Evolutionary conservation across 2,888 invertebrate species (phyloP).

Genomic region (Bimastos eiseni): DNA sequence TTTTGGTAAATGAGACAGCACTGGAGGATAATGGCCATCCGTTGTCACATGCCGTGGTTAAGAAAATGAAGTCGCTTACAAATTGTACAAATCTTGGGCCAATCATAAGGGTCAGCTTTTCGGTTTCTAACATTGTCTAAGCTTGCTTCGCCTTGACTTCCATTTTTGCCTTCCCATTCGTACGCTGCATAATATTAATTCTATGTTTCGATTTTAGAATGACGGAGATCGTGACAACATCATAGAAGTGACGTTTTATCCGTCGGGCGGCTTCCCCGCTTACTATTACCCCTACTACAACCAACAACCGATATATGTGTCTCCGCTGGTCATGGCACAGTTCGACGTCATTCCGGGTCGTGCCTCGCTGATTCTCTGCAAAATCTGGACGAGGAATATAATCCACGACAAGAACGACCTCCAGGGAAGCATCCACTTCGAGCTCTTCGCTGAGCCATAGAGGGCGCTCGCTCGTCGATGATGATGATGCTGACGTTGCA

Average conservation of each 20-base stretch:
- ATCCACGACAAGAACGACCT: neutral
- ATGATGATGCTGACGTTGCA: neutral
- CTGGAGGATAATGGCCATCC: too few species aligned
- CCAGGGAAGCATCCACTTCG: constrained; percentile 7
- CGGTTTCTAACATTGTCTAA: too few species aligned
- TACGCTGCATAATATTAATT: too few species aligned
- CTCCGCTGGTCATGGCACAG: neutral
- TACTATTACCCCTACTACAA: constrained; percentile 16
- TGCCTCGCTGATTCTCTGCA: neutral
- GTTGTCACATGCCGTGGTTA: too few species aligned
- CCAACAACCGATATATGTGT: neutral
- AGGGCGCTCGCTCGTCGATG: neutral
- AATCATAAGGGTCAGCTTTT: too few species aligned
- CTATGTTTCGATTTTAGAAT: neutral
- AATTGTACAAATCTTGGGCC: too few species aligned
- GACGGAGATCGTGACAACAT: neutral
- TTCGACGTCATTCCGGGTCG: neutral
- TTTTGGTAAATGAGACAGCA: too few species aligned
- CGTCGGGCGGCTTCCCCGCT: neutral
- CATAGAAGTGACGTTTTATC: neutral
- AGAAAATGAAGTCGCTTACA: too few species aligned
- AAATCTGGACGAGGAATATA: neutral
- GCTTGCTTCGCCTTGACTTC: neutral
- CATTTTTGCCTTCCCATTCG: too few species aligned
- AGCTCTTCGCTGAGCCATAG: neutral